These are phyloP conservation scores for Microtus oregoni DNA, from an alignment of 2,113 vertebrate species.

Conservation along the genomic window DNA sequence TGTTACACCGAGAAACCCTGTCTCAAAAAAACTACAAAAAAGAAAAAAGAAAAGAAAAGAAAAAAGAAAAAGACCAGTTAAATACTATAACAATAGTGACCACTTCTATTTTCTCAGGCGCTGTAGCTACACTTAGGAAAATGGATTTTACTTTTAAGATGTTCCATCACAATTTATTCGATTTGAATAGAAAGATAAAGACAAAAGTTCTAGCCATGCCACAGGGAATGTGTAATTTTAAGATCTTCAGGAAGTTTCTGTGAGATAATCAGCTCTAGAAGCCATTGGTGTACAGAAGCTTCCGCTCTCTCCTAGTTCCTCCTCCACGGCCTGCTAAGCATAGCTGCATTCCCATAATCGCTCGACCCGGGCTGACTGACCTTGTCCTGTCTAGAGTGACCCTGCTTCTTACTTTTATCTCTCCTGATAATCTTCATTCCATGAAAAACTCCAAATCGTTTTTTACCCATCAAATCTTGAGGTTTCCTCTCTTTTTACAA, in stretches of 20 bases:
- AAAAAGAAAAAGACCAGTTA: neutral
- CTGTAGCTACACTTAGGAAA: neutral
- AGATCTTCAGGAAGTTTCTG: neutral
- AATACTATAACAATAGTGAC: neutral
- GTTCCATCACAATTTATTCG: neutral
- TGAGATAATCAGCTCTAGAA: neutral
- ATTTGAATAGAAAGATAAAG: neutral
- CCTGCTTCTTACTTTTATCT: neutral
- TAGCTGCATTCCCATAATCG: too few relatives aligned
- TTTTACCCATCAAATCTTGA: neutral
- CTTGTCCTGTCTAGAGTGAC: neutral
- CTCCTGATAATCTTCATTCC: neutral
- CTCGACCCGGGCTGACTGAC: neutral
- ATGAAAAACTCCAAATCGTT: neutral
- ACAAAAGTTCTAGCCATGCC: conserved; percentile 7
- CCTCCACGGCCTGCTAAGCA: neutral
- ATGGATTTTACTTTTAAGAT: neutral
- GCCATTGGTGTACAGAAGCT: neutral
- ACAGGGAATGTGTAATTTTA: neutral
- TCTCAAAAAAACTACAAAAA: too few relatives aligned
- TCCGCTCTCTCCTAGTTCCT: neutral
- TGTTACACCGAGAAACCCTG: too few relatives aligned
- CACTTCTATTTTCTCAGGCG: neutral
- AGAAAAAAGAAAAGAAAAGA: too few relatives aligned
- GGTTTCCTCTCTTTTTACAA: neutral